Evolutionary conservation across 2,113 vertebrate species (phyloP), one percentile per base, ranked within the genome.

Genomic region (Mus pahari): DNA sequence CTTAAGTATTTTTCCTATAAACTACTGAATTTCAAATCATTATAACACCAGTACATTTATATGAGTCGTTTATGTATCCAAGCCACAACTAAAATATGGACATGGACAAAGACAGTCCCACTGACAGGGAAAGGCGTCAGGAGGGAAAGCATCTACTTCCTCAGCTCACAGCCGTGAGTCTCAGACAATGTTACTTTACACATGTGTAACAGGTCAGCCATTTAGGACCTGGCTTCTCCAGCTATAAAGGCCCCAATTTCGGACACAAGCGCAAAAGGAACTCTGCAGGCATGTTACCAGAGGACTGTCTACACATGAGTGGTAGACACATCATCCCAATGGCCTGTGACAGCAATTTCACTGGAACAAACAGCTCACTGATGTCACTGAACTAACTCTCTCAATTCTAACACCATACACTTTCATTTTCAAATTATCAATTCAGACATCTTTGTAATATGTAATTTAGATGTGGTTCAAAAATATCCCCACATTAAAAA

Each of bases 11-110:
- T 71, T 66, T 68, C 74, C 48, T 66, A 70, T 60, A 48, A 64
- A 45, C 84, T 68, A 90, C 24, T 58, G 50, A 58, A 31, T 39
- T 62, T 79, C 48, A 91, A 95, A 89, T 31, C 64, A 11, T 90
- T 82, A 70, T 16, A 87, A 28, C 31, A 92, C 75, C 31, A 89
- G 4, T 33, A 58, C 13, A 94, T 88, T 94, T 92, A 94, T 22
- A 48, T 14, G 82, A 77, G 20, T 55, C 9, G 55, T 22, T 75
- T 74, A 89, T 17, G 20, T 84, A 86, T 33, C 13, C 53, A 92
- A 93, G 92, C 42, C n/a, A 95, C 31, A 36, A 14, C 26, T n/a
- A 84, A 88, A 83, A 84, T 58, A n/a, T 39, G 9, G 24, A 58
- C 58, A 42, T 58, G 14, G 62, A 64, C 39, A 64, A 60, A 90